These are phyloP conservation scores for Charaxes varanes DNA, from an alignment of 1,140 invertebrate species.

Conservation along the genomic window DNA sequence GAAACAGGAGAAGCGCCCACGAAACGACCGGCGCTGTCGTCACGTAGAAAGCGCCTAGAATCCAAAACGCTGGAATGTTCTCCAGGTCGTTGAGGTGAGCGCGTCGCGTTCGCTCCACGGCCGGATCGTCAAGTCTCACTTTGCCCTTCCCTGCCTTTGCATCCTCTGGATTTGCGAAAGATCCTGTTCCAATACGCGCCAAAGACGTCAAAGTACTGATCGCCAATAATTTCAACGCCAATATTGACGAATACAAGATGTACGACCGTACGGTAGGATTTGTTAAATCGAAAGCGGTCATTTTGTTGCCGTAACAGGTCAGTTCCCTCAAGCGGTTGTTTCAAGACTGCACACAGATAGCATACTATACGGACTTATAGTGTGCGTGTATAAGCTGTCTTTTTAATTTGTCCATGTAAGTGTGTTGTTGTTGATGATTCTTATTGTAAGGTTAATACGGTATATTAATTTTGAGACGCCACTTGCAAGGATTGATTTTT, in stretches of 20 bases:
- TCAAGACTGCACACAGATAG: too few relatives aligned
- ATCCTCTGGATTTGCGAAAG: constrained; percentile 55
- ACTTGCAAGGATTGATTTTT: too few relatives aligned
- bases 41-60: constrained; percentile 78
- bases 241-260: constrained; percentile 70
- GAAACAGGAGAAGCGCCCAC: constrained; percentile 75
- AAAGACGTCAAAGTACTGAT: constrained; percentile 68
- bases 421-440: too few relatives aligned
- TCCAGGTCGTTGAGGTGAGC: constrained; percentile 86
- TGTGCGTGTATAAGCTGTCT: too few relatives aligned
- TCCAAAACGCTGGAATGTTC: constrained; percentile 81
- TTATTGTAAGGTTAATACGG: too few relatives aligned
- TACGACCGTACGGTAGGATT: constrained; percentile 67
- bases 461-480: too few relatives aligned
- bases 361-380: too few relatives aligned
- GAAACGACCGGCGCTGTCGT: constrained; percentile 74
- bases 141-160: constrained; percentile 44
- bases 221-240: constrained; percentile 73
- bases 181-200: constrained; percentile 51
- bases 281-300: constrained; percentile 35
- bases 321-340: constrained; percentile 3
- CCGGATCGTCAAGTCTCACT: constrained; percentile 69
- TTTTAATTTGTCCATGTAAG: too few relatives aligned
- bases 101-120: constrained; percentile 73
- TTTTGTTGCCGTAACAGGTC: constrained; percentile 23